Conservation (phyloP, 1,140 invertebrate genomes). For the Hylyphantes graminicola region DNA sequence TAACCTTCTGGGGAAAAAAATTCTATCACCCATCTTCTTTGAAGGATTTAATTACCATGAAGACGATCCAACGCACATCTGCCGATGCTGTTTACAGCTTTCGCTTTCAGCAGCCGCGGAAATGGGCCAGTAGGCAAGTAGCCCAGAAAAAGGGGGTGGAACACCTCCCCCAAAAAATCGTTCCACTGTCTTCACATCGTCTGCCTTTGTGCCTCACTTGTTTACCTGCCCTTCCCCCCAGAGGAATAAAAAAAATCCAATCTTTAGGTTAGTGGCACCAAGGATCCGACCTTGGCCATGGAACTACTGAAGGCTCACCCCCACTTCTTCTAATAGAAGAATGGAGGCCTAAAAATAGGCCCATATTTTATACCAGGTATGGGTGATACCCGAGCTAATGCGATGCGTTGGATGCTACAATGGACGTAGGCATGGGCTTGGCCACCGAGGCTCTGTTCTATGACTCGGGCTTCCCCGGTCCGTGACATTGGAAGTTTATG, state of each 20-base stretch:
- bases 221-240: conserved; percentile 34
- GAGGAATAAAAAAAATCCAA: not conserved
- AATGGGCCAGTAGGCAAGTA: conserved; percentile 54
- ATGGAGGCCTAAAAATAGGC: conserved; percentile 40
- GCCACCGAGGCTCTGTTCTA: conserved; percentile 2
- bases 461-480: not conserved
- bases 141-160: not conserved
- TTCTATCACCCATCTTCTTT: too few relatives aligned
- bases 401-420: conserved; percentile 42
- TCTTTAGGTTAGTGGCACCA: conserved; percentile 56
- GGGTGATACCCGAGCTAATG: conserved; percentile 53
- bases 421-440: conserved; percentile 11
- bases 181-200: conserved; percentile 40
- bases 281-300: conserved; percentile 46
- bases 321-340: not conserved
- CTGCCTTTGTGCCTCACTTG: conserved; percentile 37
- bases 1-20: too few relatives aligned
- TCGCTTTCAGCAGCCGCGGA: conserved; percentile 28
- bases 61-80: conserved; percentile 17
- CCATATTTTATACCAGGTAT: conserved; percentile 51
- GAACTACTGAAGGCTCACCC: not conserved
- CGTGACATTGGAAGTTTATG: conserved; percentile 26
- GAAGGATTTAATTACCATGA: too few relatives aligned
- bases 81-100: conserved; percentile 49
- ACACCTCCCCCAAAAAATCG: conserved; percentile 4